Conservation (phyloP, 1,140 invertebrate species). For the Papilio helenus region DNA sequence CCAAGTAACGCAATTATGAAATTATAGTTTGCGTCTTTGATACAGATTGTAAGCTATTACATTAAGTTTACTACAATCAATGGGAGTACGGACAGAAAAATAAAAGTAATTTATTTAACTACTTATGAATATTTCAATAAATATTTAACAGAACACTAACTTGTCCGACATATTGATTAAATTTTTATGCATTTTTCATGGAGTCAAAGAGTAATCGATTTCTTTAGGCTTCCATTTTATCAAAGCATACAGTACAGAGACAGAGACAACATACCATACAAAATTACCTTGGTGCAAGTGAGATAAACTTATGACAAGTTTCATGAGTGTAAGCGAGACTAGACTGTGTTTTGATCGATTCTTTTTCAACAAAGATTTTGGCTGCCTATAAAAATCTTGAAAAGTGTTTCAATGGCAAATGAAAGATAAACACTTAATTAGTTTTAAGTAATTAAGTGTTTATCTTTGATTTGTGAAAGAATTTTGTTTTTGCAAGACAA, state of each 20-base stretch:
- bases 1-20: constrained; percentile 3
- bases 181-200: constrained; percentile 34
- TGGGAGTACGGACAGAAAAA: not conserved
- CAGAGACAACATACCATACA: no score
- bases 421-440: no score
- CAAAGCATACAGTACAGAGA: not conserved
- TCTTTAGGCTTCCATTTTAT: not conserved
- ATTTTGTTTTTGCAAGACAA: no score
- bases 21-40: not conserved
- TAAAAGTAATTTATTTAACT: not conserved
- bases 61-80: not conserved
- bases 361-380: no score
- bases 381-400: no score
- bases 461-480: no score
- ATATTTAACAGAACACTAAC: constrained; percentile 66
- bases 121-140: constrained; percentile 34
- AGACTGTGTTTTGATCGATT: no score
- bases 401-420: no score
- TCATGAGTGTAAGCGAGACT: not conserved
- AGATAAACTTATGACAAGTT: not conserved
- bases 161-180: constrained; percentile 77
- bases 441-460: no score
- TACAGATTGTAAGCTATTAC: not conserved
- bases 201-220: not conserved
- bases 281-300: not conserved